Evolutionary conservation across 1,140 invertebrate genomes (phyloP), one percentile per base, ranked within the genome.

Genomic region (Cydia strobilella): DNA sequence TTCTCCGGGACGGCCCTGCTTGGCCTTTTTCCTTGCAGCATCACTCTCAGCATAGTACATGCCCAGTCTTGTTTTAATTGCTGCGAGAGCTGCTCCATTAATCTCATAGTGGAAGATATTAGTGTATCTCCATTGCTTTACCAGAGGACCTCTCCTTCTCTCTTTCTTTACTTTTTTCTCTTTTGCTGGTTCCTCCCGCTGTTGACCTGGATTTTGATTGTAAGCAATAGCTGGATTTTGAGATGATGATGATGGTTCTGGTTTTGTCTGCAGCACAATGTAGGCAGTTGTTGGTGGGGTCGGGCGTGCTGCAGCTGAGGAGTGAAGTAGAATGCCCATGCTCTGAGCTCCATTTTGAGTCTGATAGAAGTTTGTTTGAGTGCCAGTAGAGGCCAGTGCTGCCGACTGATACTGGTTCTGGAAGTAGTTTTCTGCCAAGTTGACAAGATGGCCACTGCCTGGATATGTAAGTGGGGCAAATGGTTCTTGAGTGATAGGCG

Each of bases 101-200:
- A 93, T 93, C 80, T 93, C 92, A 80, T 93, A 91, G 83, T 93
- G 93, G 77, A 94, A 93, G 79, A 93, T 92, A 74, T 92, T 93
- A 15, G 89, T 93, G 76, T 94, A 93, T 76, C 93, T 84, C 93
- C 93, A 93, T 75, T 93, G 93, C 77, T 93, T 94, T 0, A 94
- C 93, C 6, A 92, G 74, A 39, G 93, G 93, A 23, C 93, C 93
- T 59, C 84, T 90, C 77, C 88, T 91, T 78, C 85, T 91, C 48
- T 91, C 88, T 71, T 86, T 92, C 76, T 88, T 87, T 15, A 82
- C 35, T 81, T 89, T 90, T 39, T 88, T 88, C 18, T 86, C 79
- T 72, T 80, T 77, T 77, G 85, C 82, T 31, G 74, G 69, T 72
- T 51, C 66, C 74, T 78, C 75, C 18, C 75, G 51, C 63, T 73